Evolutionary conservation across 2,888 invertebrate genomes (phyloP).

Genomic region (Agrilus cyanescens): DNA sequence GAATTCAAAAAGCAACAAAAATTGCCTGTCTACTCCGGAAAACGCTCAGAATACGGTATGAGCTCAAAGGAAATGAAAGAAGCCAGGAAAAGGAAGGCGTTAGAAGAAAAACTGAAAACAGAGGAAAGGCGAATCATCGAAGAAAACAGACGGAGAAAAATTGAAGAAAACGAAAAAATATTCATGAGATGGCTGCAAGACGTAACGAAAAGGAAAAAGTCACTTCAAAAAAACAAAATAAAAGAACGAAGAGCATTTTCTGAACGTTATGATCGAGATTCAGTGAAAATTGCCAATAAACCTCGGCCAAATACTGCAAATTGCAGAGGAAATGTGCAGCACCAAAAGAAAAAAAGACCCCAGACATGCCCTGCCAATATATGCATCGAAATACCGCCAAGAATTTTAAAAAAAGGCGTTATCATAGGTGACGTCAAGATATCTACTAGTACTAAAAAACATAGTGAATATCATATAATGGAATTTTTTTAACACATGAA

Average conservation of each 20-base stretch:
- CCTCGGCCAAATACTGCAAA: slow-evolving; percentile 28
- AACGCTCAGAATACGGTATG: slow-evolving; percentile 42
- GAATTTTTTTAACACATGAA: no score
- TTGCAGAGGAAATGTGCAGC: slow-evolving; percentile 20
- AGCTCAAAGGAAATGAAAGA: slow-evolving; percentile 35
- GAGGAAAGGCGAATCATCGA: slow-evolving; percentile 36
- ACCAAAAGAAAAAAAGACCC: slow-evolving; percentile 20
- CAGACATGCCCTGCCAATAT: slow-evolving; percentile 28
- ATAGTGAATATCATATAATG: no score
- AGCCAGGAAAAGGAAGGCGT: slow-evolving; percentile 31
- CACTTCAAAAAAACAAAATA: slow-evolving; percentile 3
- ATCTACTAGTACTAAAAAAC: slow-evolving; percentile 15
- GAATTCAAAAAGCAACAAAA: slow-evolving; percentile 30
- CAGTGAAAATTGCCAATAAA: background rate
- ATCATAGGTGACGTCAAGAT: slow-evolving; percentile 27
- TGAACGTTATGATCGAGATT: background rate
- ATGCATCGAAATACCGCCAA: slow-evolving; percentile 27
- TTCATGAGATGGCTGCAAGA: slow-evolving; percentile 42
- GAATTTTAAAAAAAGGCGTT: slow-evolving; percentile 24
- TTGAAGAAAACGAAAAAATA: slow-evolving; percentile 39
- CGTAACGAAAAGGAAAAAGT: slow-evolving; percentile 21
- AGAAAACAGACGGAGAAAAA: slow-evolving; percentile 26
- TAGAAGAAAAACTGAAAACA: slow-evolving; percentile 33
- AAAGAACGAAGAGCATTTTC: background rate
- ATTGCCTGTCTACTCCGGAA: slow-evolving; percentile 40